Base-by-base conservation (phyloP, 2,797 vertebrate genomes). In the Pangasius mekongensis region DNA sequence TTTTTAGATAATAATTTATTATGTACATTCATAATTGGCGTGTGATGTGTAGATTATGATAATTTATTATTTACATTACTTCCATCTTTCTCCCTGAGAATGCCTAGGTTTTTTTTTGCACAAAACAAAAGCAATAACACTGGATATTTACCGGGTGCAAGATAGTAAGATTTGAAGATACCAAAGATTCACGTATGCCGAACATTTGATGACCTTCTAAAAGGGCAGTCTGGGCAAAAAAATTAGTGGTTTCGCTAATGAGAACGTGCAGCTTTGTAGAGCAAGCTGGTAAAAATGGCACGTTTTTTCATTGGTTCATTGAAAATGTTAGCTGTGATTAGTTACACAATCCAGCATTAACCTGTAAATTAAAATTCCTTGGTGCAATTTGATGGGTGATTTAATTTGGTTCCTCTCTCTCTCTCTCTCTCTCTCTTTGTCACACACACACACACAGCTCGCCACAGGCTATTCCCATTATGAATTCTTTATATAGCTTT, bases 401-500 rank as follows among this genome's bases (percentile, higher is more conserved):
- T 99, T 99, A 99, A 99, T 99, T 98, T 98, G 97, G 97, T 97
- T 96, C 74, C 96, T 77, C 91, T 92, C 77, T 47, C 76, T 85
- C 71, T 67, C 47, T 76, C 82, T 39, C 71, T 49, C 49, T 85
- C 62, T 56, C 71, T 88, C 92, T 91, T 93, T 92, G 89, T 93
- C 47, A 47, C 43, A 47, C 43, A 47, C 43, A 47, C 43, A 47
- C 43, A 47, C 47, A 47, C 97, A 96, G 95, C 97, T 97, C 95
- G 97, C 98, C 97, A 97, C 97, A 96, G 98, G 98, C 97, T 99
- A 98, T 99, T 99, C 98, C 98, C 97, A 99, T 99, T 98, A 99
- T 99, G 98, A 99, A 99, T 98, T 99, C 98, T 99, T 99, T 99
- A 98, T 99, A 99, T 98, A 99, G 98, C 97, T 97, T 98, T 98